A percentile compares a stretch with the other conserved stretches of the same genome.
These are phyloP conservation scores for Cephus rjabovi DNA, from an alignment of 2,888 invertebrate genomes.

Conservation along the genomic window DNA sequence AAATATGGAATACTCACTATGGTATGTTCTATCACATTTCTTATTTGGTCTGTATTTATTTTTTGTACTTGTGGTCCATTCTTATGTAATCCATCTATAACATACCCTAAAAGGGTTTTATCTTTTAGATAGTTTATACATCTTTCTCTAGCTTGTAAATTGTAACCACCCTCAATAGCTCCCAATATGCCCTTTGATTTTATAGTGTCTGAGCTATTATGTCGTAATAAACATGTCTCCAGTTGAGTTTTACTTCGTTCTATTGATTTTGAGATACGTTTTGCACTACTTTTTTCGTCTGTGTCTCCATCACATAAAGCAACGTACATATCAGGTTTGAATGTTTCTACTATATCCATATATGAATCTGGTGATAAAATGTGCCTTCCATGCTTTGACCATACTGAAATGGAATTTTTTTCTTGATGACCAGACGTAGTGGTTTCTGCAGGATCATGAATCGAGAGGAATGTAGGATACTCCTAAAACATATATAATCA, in stretches of 20 bases:
- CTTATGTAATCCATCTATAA: conserved; percentile 85
- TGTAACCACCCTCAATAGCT: conserved; percentile 81
- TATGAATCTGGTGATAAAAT: conserved; percentile 76
- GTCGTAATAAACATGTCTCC: conserved; percentile 76
- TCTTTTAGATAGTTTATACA: conserved; percentile 74
- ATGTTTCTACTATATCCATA: conserved; percentile 81
- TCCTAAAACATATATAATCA: conserved; percentile 57
- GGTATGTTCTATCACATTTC: conserved; percentile 74
- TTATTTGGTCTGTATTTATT: conserved; percentile 69
- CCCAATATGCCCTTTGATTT: conserved; percentile 72
- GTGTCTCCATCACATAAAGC: conserved; percentile 85
- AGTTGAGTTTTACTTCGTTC: conserved; percentile 77
- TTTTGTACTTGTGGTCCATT: conserved; percentile 75
- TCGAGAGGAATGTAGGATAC: conserved; percentile 68
- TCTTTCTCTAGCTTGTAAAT: conserved; percentile 73
- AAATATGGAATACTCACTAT: conserved; percentile 68
- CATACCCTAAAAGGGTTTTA: conserved; percentile 76
- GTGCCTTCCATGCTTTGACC: conserved; percentile 82
- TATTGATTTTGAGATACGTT: conserved; percentile 79
- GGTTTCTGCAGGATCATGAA: conserved; percentile 78
- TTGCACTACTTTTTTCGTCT: conserved; percentile 74
- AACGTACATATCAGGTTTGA: conserved; percentile 85
- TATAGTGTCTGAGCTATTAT: conserved; percentile 71
- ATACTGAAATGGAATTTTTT: conserved; percentile 78
- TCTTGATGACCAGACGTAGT: conserved; percentile 81